Percentiles rank a stretch among this genome's conserved stretches.
Evolutionary conservation across 2,113 vertebrate genomes (phyloP).

Genomic region (Crotalus horridus): DNA sequence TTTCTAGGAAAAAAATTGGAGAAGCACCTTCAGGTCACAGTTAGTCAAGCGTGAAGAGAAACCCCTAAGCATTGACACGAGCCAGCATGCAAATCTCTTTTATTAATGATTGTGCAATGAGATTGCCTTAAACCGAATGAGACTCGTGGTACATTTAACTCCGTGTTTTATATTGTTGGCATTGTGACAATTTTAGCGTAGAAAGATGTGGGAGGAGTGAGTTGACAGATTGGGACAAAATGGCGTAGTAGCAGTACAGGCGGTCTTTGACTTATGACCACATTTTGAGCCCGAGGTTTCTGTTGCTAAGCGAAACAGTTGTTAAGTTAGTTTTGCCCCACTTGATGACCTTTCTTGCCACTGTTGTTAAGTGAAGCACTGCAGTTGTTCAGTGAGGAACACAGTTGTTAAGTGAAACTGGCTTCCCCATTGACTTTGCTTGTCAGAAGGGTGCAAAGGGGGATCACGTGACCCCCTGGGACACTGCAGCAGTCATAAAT

Average conservation of each 20-base stretch:
- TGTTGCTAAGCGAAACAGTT: too few species aligned
- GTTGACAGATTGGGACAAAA: not conserved
- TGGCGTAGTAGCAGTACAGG: not conserved
- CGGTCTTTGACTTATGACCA: too few species aligned
- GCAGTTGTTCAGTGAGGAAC: too few species aligned
- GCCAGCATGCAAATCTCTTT: not conserved
- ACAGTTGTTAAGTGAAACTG: too few species aligned
- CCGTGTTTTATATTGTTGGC: not conserved
- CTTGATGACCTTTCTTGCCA: too few species aligned
- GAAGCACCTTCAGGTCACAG: not conserved
- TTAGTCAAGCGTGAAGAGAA: not conserved
- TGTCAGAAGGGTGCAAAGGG: too few species aligned
- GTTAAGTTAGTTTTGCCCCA: too few species aligned
- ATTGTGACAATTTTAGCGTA: not conserved
- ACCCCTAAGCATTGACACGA: not conserved
- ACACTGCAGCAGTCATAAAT: too few species aligned
- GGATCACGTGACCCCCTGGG: too few species aligned
- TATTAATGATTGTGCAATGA: not conserved
- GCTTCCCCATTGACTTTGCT: too few species aligned
- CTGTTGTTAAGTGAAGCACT: too few species aligned
- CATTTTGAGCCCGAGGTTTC: too few species aligned
- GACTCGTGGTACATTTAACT: not conserved
- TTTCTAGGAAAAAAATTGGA: not conserved
- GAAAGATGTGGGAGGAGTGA: not conserved
- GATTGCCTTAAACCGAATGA: not conserved